phyloP scores from a whole-genome alignment of 35 echinoderm and acorn worm genomes.

The Apostichopus californicus region DNA sequence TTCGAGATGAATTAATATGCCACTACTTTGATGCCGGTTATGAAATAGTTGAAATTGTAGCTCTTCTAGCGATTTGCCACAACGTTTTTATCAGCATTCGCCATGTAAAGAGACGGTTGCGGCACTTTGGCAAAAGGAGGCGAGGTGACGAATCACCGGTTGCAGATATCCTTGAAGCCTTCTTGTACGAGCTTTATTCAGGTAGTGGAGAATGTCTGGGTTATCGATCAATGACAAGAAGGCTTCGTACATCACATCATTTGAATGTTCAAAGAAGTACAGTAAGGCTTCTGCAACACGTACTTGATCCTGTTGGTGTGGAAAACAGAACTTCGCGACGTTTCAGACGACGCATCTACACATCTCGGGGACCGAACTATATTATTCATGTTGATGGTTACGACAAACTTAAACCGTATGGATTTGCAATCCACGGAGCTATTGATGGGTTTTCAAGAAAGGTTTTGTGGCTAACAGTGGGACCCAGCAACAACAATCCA shows the following conservation, averaged over 20 bases:
- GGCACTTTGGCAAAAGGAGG: background rate
- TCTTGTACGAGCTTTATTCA: background rate
- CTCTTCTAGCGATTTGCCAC: slow-evolving; percentile 27
- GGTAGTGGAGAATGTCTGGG: slow-evolving; percentile 22
- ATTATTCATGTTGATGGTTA: slow-evolving; percentile 74
- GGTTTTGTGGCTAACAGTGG: slow-evolving; percentile 70
- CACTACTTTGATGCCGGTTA: slow-evolving; percentile 39
- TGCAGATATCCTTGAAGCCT: background rate
- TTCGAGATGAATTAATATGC: slow-evolving; percentile 30
- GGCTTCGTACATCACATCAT: background rate
- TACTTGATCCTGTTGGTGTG: slow-evolving; percentile 70
- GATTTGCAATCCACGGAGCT: slow-evolving; percentile 66
- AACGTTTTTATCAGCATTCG: slow-evolving; percentile 40
- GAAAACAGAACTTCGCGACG: slow-evolving; percentile 37
- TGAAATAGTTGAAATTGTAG: slow-evolving; percentile 20
- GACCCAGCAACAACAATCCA: slow-evolving; percentile 71
- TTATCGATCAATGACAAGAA: slow-evolving; percentile 11
- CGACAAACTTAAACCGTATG: slow-evolving; percentile 84
- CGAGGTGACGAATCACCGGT: background rate
- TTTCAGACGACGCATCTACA: slow-evolving; percentile 55
- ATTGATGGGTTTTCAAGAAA: slow-evolving; percentile 85
- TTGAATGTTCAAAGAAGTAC: slow-evolving; percentile 15
- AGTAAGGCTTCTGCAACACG: slow-evolving; percentile 27
- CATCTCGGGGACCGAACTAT: slow-evolving; percentile 57
- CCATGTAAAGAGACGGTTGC: slow-evolving; percentile 22